Conservation (phyloP, 2,888 invertebrate genomes). For the Actias luna region DNA sequence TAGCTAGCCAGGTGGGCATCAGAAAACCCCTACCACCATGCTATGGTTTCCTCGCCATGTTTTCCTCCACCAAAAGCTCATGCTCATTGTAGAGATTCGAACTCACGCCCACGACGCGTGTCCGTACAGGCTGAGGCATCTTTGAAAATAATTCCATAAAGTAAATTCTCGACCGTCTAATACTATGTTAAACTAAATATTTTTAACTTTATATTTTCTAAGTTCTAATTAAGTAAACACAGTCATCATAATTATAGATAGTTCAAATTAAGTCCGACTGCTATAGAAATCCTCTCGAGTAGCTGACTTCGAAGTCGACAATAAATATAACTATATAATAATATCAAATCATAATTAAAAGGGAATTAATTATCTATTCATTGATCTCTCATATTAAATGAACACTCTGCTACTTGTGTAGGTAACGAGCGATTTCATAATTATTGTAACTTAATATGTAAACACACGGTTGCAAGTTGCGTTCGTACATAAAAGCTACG, state of each 20-base stretch:
- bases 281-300: neutral
- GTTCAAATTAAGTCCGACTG: neutral
- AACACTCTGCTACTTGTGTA: slow-evolving; percentile 25
- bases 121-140: no score
- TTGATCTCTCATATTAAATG: neutral
- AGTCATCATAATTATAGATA: neutral
- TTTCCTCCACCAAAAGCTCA: no score
- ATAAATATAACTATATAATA: neutral
- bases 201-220: neutral
- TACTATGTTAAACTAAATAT: no score
- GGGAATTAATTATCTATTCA: slow-evolving; percentile 6
- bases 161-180: no score
- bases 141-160: no score
- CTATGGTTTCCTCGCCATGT: no score
- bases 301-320: neutral
- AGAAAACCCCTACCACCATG: no score
- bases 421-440: slow-evolving; percentile 46
- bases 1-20: no score
- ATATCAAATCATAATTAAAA: slow-evolving; percentile 1
- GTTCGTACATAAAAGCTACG: neutral
- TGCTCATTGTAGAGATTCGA: no score
- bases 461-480: slow-evolving; percentile 33
- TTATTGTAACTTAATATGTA: slow-evolving; percentile 24
- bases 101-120: no score
- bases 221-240: neutral